Evolutionary conservation across 2,113 vertebrate species (phyloP), one percentile per base, ranked within the genome.

Genomic region (Lasiurus borealis): DNA sequence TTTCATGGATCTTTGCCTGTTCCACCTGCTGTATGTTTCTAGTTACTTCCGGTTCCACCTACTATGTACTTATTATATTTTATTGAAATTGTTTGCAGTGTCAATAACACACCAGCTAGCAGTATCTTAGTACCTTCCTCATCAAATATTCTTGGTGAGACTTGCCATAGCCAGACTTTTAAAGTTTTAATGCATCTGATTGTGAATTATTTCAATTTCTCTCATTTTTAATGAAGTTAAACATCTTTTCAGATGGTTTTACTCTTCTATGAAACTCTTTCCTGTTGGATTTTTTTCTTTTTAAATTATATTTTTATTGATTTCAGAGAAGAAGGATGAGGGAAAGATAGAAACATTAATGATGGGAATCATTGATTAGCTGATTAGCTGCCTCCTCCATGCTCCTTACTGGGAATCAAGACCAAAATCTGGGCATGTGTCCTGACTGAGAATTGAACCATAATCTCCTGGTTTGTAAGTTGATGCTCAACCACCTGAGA

Each of bases 31-130:
- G 2, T 52, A 50, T 59, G 44, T 14, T 77, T 69, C 23, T 57
- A 54, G 71, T 90, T 89, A 92, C 34, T 77, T 93, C 83, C 90
- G 89, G 71, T n/a, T n/a, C 85, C 77, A 62, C 36, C 85, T 73
- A 8, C 69, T 50, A 9, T 11, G 15, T n/a, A 23, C 34, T 27
- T 54, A 16, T 14, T 40, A 50, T 4, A 85, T 66, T 62, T 85
- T 88, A 77, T 46, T 93, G 48, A 25, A 52, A 10, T 34, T 52
- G 44, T 23, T 69, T 88, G 34, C 54, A 78, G 31, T 11, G 18
- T 7, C 2, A 16, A 19, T 62, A 78, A 77, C 34, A 57, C 36
- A 83, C 54, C 64, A 21, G 8, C 9, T 3, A n/a, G 13, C 34
- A 13, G 2, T 59, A 64, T 83, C 71, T 77, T 44, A 75, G 84